Evolutionary conservation across 2,113 vertebrate species (phyloP).

Genomic region (Burhinus bistriatus): DNA sequence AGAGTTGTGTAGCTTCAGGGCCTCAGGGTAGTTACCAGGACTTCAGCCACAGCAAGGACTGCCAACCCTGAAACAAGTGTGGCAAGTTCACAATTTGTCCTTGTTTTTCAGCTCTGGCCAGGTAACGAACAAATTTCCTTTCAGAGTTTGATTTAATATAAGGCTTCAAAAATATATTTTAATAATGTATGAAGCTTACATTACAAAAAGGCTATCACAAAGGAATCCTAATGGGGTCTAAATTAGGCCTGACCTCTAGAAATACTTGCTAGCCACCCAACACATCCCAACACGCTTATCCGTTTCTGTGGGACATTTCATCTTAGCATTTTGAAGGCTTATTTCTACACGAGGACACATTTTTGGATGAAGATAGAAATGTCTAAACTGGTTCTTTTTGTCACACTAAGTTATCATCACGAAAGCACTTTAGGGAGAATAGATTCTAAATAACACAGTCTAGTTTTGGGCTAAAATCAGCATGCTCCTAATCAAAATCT

Average conservation of each 20-base stretch:
- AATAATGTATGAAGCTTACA: background rate
- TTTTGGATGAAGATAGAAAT: background rate
- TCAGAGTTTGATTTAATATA: background rate
- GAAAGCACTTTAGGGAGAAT: constrained; percentile 40
- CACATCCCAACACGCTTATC: background rate
- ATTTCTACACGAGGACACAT: background rate
- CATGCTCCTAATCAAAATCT: background rate
- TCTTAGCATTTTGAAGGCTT: background rate
- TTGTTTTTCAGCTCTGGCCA: background rate
- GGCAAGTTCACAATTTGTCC: background rate
- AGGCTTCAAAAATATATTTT: background rate
- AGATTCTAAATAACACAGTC: constrained; percentile 6
- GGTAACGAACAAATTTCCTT: background rate
- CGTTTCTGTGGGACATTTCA: background rate
- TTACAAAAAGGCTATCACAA: background rate
- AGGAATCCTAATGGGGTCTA: background rate
- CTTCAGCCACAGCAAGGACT: background rate
- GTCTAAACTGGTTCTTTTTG: constrained; percentile 27
- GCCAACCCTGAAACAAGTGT: background rate
- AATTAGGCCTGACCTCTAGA: background rate
- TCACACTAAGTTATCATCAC: constrained; percentile 28
- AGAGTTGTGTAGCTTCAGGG: background rate
- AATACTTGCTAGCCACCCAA: background rate
- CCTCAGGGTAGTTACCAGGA: background rate
- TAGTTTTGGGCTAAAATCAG: constrained; percentile 14